Conservation (phyloP, 1,140 invertebrate species). For the Ceratosolen fusciceps region DNA sequence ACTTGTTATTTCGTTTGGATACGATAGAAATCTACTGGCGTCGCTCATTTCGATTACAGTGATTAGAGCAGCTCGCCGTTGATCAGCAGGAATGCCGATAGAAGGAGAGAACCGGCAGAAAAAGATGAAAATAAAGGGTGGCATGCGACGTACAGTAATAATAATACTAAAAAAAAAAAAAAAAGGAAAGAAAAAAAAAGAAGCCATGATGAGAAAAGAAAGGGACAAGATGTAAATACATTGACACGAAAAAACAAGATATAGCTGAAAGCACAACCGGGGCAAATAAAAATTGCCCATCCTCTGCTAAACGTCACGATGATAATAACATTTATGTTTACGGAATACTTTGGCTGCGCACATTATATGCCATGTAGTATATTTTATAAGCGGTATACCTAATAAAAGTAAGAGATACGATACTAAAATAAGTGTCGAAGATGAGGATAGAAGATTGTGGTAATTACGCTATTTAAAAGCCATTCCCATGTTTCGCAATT, state of each 20-base stretch:
- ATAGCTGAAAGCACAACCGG: background rate
- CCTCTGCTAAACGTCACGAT: background rate
- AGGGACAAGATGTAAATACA: background rate
- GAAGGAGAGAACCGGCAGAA: background rate
- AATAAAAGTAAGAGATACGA: background rate
- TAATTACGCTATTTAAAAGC: background rate
- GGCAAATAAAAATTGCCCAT: background rate
- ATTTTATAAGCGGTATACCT: background rate
- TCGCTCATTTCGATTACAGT: slow-evolving; percentile 32
- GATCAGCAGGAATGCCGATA: slow-evolving; percentile 22
- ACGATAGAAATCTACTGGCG: background rate
- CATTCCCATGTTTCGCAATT: background rate
- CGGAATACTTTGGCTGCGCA: background rate
- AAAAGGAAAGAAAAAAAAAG: background rate
- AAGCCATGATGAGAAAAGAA: background rate
- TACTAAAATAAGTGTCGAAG: background rate
- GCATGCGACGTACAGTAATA: slow-evolving; percentile 28
- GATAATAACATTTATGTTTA: slow-evolving; percentile 29
- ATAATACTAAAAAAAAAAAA: background rate
- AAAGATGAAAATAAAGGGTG: slow-evolving; percentile 25
- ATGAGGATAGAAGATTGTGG: background rate
- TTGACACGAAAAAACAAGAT: slow-evolving; percentile 22
- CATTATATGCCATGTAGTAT: background rate
- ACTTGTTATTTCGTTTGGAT: background rate
- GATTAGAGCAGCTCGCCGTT: slow-evolving; percentile 24